Evolutionary conservation across 2,113 vertebrate genomes (phyloP).

Genomic region (Microcebus tavaratra): DNA sequence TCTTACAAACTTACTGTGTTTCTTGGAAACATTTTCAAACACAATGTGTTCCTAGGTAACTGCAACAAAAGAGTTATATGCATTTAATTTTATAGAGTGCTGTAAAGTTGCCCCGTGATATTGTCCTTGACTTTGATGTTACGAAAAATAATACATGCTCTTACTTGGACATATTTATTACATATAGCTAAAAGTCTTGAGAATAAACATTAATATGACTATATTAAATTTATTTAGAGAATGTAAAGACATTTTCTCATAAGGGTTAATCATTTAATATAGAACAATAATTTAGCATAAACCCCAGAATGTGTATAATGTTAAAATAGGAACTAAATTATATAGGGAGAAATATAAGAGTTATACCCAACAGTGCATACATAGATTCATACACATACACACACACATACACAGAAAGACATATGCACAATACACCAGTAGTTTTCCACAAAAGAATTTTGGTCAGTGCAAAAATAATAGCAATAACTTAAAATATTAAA

Average conservation of each 20-base stretch:
- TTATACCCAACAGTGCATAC: neutral
- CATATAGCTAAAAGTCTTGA: neutral
- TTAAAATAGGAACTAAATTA: neutral
- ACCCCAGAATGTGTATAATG: neutral
- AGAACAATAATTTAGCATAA: neutral
- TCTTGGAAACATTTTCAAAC: constrained; percentile 41
- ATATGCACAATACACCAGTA: neutral
- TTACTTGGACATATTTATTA: constrained; percentile 27
- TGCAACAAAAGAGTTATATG: neutral
- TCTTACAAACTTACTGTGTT: neutral
- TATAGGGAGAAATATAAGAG: neutral
- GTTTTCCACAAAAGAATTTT: neutral
- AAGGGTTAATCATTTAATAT: constrained; percentile 27
- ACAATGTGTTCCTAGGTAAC: constrained; percentile 51
- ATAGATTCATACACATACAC: neutral
- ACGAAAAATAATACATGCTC: constrained; percentile 46
- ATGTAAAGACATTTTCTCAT: neutral
- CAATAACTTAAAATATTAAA: neutral
- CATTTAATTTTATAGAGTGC: constrained; percentile 31
- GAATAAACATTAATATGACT: constrained; percentile 31
- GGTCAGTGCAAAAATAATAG: neutral
- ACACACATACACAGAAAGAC: neutral
- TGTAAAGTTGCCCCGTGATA: constrained; percentile 3
- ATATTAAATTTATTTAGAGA: constrained; percentile 27
- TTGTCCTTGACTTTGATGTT: constrained; percentile 34